A percentile compares a stretch with the other conserved stretches of the same genome.
phyloP scores from a whole-genome alignment of 2,113 vertebrate genomes.

The Phasianus colchicus region DNA sequence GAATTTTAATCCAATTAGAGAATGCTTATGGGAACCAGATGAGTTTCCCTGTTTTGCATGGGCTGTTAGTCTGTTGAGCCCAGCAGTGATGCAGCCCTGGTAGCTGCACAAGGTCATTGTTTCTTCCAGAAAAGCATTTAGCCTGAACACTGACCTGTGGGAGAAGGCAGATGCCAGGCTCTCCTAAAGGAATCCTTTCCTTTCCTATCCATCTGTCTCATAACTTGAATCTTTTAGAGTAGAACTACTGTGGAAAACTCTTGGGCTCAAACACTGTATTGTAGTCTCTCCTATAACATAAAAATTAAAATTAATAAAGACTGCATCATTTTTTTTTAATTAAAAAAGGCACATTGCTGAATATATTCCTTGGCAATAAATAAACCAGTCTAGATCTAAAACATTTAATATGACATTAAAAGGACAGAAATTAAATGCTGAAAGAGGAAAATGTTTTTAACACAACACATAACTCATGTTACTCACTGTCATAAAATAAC shows the following conservation, averaged over 20 bases:
- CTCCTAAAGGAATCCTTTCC: not conserved
- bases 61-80: not conserved
- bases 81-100: not conserved
- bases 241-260: not conserved
- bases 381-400: not conserved
- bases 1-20: not conserved
- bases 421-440: not conserved
- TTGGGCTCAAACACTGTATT: not conserved
- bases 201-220: not conserved
- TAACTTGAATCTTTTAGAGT: not conserved
- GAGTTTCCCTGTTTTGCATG: not conserved
- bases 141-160: not conserved
- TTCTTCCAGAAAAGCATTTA: not conserved
- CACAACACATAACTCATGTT: conserved; percentile 7
- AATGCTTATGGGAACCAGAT: too few relatives aligned
- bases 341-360: not conserved
- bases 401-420: not conserved
- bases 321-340: not conserved
- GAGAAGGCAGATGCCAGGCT: not conserved
- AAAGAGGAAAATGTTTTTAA: not conserved
- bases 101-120: not conserved
- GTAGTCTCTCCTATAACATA: not conserved
- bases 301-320: not conserved
- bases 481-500: not conserved
- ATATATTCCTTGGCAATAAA: not conserved